Percentiles rank a stretch among this genome's conserved stretches.
Evolutionary conservation across 2,113 vertebrate species (phyloP).

Genomic region (Hymenochirus boettgeri): DNA sequence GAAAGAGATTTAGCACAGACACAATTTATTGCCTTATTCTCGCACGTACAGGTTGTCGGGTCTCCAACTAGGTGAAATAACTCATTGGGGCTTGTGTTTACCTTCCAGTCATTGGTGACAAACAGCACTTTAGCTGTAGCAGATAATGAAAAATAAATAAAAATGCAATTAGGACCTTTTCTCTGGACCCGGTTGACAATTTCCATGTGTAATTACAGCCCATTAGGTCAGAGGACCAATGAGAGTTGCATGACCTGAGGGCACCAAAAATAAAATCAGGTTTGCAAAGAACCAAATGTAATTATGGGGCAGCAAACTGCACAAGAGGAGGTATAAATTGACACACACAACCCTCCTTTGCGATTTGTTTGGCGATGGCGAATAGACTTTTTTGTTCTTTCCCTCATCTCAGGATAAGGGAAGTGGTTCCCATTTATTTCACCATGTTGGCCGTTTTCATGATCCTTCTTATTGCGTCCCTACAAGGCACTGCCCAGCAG

Average conservation of each 20-base stretch:
- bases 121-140: slow-evolving; percentile 28
- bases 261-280: slow-evolving; percentile 72
- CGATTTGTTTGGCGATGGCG: slow-evolving; percentile 28
- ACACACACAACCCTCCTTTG: not conserved
- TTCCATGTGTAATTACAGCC: slow-evolving; percentile 75
- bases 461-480: slow-evolving; percentile 81
- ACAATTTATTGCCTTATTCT: too few relatives aligned
- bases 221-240: slow-evolving; percentile 69
- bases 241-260: slow-evolving; percentile 67
- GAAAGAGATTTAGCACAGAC: too few relatives aligned
- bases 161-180: slow-evolving; percentile 48
- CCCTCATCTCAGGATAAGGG: slow-evolving; percentile 61
- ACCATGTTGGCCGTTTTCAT: slow-evolving; percentile 73
- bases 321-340: slow-evolving; percentile 63
- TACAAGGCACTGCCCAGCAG: slow-evolving; percentile 57
- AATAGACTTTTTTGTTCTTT: slow-evolving; percentile 42
- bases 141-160: not conserved
- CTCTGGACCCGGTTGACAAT: slow-evolving; percentile 59
- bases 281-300: slow-evolving; percentile 79
- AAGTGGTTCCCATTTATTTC: slow-evolving; percentile 82
- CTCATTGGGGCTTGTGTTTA: too few relatives aligned
- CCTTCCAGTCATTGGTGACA: not conserved
- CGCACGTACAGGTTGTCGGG: too few relatives aligned
- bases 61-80: too few relatives aligned
- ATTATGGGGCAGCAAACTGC: slow-evolving; percentile 65